Base-by-base conservation (phyloP, 2,888 invertebrate genomes). In the Augochlorella aurata region DNA sequence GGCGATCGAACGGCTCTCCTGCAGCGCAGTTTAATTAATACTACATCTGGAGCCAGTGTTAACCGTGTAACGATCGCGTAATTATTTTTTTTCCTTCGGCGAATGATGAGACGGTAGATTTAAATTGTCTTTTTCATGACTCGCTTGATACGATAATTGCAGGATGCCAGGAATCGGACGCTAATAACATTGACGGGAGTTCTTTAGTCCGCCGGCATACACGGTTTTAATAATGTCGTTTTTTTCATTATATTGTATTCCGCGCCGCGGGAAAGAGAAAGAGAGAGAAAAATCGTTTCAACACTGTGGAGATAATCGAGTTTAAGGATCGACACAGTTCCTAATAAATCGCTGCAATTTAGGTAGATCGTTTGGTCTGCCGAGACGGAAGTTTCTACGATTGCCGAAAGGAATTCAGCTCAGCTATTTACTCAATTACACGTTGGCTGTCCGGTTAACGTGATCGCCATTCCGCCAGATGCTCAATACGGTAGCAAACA, bases 121-220 rank as follows among this genome's bases (percentile, higher is more conserved):
- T n/a, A 58, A 58, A 58, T 58, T 58, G 58, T 61, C 61, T 61
- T 61, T 61, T 61, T 49, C 77, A 58, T 45, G 45, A 9, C 61
- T 29, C 29, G 61, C 29, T 29, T 29, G 61, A 29, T 29, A 29
- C 29, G 29, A 29, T 29, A 61, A 61, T 61, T 29, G 18, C 18
- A 61, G 29, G 61, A 29, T 61, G 61, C 29, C 29, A 29, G 16
- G 61, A 29, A 16, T 61, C 16, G 2, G 61, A 61, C 7, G 61
- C 58, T 58, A 58, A 58, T 58, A 58, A 58, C 58, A 58, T 58
- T 58, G 24, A 7, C 21, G 24, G 21, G 21, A 54, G 12, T 58
- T 14, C 58, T 58, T 58, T 58, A 24, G n/a, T 24, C 58, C 24
- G 14, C 7, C 58, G 58, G 24, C 2, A 12, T 58, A 58, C 24